Base-by-base conservation (phyloP, 2,888 invertebrate genomes). In the Thyatira batis region DNA sequence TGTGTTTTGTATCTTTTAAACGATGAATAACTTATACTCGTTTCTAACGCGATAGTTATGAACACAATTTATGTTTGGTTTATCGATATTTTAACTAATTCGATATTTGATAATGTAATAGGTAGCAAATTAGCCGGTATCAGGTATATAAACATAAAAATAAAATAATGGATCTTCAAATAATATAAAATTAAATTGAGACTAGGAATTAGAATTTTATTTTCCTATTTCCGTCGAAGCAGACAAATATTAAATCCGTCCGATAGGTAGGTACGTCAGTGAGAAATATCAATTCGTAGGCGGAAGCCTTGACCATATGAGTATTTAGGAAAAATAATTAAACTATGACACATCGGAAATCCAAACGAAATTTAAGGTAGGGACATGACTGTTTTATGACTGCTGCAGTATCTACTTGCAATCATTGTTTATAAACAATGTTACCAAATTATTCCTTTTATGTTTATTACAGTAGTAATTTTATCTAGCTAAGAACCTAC, bases 1-100 rank as follows among this genome's bases (percentile, higher is more conserved):
- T 62, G 64, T 61, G 74, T 76, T 74, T 70, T 73, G 76, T 63
- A 63, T 67, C 62, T 52, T 52, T 53, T 51, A 59, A 61, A 46
- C 59, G 55, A 51, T 58, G 46, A 67, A 65, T 55, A 33, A 52
- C 61, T 60, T 52, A 63, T 60, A 60, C 59, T 63, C 55, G 54
- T 64, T 66, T 69, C 61, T 63, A 67, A 66, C 65, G 66, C 59
- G 54, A 60, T 57, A 67, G 61, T 55, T 61, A 62, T 58, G 55
- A 54, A 52, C 52, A 45, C n/a, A 27, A 28, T 43, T 51, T 49
- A 43, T 51, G 49, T 50, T 28, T 2, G 11, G 20, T 28, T 21
- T 49, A 30, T 8, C 50, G 50, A 59, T 56, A 23, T 50, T 52
- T 45, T 30, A 45, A 48, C 52, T 52, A 52, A 53, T 54, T 46